A percentile compares a stretch with the other conserved stretches of the same genome.
Evolutionary conservation across 2,797 vertebrate genomes (phyloP).

Genomic region (Crocodylus rhombifer): DNA sequence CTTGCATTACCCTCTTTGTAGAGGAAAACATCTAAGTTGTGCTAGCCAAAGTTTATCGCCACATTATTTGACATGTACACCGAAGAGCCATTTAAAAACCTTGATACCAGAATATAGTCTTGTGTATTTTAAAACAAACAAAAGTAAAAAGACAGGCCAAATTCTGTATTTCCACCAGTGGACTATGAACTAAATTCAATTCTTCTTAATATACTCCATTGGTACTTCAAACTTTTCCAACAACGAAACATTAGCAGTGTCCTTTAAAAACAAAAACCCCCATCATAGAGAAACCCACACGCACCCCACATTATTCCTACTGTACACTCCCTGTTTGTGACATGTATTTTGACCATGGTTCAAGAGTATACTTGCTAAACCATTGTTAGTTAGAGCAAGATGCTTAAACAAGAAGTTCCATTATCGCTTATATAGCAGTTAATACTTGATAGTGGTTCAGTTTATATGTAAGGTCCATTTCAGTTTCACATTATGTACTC

Average conservation of each 20-base stretch:
- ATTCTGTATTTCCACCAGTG: constrained; percentile 43
- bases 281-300: constrained; percentile 58
- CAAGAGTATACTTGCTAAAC: constrained; percentile 87
- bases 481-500: constrained; percentile 90
- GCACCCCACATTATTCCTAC: constrained; percentile 33
- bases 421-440: constrained; percentile 84
- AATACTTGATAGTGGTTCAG: constrained; percentile 86
- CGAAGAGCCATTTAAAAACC: constrained; percentile 51
- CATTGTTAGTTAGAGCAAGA: constrained; percentile 80
- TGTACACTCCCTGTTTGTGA: constrained; percentile 68
- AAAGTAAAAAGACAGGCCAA: constrained; percentile 25
- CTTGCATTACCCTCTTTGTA: constrained; percentile 56
- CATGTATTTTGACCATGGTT: constrained; percentile 89
- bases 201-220: constrained; percentile 58
- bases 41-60: constrained; percentile 56
- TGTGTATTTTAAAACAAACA: constrained; percentile 72
- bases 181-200: constrained; percentile 48
- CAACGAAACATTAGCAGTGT: constrained; percentile 67
- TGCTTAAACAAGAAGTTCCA: constrained; percentile 78
- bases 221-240: constrained; percentile 73
- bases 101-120: constrained; percentile 51
- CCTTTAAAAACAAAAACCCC: constrained; percentile 42
- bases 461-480: constrained; percentile 79
- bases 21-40: constrained; percentile 49
- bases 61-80: constrained; percentile 56